Evolutionary conservation across 2,113 vertebrate species (phyloP).

Genomic region (Cinclus mexicanus): DNA sequence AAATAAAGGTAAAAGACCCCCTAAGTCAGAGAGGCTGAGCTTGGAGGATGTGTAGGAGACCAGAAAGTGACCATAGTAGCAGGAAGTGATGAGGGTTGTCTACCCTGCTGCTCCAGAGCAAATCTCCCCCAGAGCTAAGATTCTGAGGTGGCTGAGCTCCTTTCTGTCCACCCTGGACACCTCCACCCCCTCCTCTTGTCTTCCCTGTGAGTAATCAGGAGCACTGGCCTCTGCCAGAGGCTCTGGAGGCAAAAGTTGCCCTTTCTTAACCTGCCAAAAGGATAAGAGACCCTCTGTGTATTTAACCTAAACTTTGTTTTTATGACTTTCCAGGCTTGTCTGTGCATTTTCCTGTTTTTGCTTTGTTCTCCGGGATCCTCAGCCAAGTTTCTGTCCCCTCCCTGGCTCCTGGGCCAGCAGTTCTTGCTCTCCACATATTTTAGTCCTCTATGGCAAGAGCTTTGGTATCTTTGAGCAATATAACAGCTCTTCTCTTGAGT

Average conservation of each 20-base stretch:
- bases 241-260: neutral
- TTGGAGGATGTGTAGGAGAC: neutral
- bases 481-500: neutral
- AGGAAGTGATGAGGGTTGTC: neutral
- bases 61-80: neutral
- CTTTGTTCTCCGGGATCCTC: neutral
- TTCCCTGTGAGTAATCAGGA: neutral
- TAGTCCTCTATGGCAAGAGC: neutral
- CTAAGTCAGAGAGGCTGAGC: neutral
- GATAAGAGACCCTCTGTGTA: neutral
- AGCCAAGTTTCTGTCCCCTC: constrained; percentile 35
- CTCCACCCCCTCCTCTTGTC: neutral
- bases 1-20: neutral
- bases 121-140: neutral
- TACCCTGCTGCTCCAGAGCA: accelerated
- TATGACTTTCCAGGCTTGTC: constrained; percentile 13
- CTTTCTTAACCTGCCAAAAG: neutral
- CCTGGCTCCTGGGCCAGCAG: neutral
- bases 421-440: constrained; percentile 1
- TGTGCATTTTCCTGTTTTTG: constrained; percentile 36
- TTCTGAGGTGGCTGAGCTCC: neutral
- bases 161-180: neutral
- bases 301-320: constrained; percentile 40
- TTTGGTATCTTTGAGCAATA: neutral
- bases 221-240: neutral